Evolutionary conservation across 2,797 vertebrate genomes (phyloP), one percentile per base, ranked within the genome.

Genomic region (Helicolenus hilgendorfi): DNA sequence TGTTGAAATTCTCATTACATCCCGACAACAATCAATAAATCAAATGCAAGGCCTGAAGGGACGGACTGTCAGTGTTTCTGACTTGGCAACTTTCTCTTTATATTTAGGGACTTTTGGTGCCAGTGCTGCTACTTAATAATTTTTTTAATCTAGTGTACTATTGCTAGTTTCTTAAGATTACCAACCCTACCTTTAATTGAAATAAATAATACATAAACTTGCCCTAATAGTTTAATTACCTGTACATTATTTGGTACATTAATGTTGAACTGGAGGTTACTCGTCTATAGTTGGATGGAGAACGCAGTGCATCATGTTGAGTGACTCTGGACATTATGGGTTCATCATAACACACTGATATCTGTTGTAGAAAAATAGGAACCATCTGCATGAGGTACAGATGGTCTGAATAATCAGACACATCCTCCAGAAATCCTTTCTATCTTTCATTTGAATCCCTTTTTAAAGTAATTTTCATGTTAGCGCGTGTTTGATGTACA

Each of bases 401-500:
- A 20, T n/a, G 45, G 53, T 22, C 53, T 55, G 53, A 55, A 55
- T 55, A 55, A 22, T 55, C 53, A 55, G 53, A 55, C n/a, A 55
- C n/a, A 22, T 55, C n/a, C 20, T 55, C 53, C 53, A 55, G 4
- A 55, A 55, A 79, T 72, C 20, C 5, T 74, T 69, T 49, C 8
- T 27, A 29, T 78, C 49, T 70, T 76, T 87, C 33, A 56, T 65
- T 79, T 73, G 7, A 91, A 33, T 76, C 41, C 14, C 15, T 41
- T 83, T 79, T 89, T 62, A 69, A 83, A 77, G 33, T 63, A 13
- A 41, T 79, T 84, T 83, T 72, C 69, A 81, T 79, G 49, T 80
- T 81, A 79, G 71, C 4, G 3, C 76, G 63, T 78, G 75, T 86
- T 85, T 89, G 74, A 87, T 82, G 77, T 89, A 76, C 11, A 20